phyloP scores from a whole-genome alignment of 2,797 vertebrate species.

The Rachycentron canadum region DNA sequence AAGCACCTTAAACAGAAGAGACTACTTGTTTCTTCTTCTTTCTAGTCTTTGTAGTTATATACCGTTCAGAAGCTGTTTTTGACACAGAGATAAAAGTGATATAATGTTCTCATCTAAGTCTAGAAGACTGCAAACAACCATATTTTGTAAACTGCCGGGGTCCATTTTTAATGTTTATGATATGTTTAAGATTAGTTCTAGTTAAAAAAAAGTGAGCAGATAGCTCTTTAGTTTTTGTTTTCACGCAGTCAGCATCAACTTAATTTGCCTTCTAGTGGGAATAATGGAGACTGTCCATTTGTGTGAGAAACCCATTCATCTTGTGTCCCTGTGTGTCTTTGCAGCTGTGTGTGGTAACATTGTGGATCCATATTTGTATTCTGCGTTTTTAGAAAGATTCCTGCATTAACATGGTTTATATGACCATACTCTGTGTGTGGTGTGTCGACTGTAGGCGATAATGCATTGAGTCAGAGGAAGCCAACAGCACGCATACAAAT shows the following conservation, averaged over 20 bases:
- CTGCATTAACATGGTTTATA: background rate
- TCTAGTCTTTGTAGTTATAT: slow-evolving; percentile 3
- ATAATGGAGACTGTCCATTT: slow-evolving; percentile 42
- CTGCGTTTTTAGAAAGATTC: slow-evolving; percentile 5
- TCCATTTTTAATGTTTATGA: background rate
- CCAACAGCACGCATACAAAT: too few relatives aligned
- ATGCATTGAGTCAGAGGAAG: too few relatives aligned
- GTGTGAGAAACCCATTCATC: slow-evolving; percentile 48
- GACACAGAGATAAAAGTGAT: slow-evolving; percentile 2
- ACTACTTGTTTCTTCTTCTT: background rate
- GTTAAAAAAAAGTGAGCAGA: slow-evolving; percentile 32
- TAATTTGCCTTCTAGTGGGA: slow-evolving; percentile 35
- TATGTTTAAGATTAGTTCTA: slow-evolving; percentile 21
- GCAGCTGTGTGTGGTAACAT: background rate
- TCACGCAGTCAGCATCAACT: slow-evolving; percentile 40
- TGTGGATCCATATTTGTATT: slow-evolving; percentile 5
- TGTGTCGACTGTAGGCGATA: background rate
- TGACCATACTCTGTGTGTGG: background rate
- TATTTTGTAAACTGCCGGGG: background rate
- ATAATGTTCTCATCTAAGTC: slow-evolving; percentile 7
- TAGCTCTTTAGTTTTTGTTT: slow-evolving; percentile 27
- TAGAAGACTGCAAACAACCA: background rate
- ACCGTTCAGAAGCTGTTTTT: background rate
- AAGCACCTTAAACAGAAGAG: background rate
- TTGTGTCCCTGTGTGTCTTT: slow-evolving; percentile 22